Percentiles rank a stretch among this genome's conserved stretches.
Evolutionary conservation across 2,113 vertebrate genomes (phyloP).

Genomic region (Grallaria varia): DNA sequence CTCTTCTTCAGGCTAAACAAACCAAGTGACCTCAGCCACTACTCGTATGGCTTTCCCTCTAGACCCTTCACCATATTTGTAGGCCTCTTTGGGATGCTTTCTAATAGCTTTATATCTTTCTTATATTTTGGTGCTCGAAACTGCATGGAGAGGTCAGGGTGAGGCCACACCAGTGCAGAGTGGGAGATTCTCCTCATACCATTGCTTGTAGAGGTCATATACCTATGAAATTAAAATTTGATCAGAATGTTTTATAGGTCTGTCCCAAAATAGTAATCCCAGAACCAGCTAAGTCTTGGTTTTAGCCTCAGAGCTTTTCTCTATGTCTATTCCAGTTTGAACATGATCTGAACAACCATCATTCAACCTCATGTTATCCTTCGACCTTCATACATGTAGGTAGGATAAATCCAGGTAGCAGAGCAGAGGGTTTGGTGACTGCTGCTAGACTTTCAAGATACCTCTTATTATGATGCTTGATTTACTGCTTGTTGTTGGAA

Average conservation of each 20-base stretch:
- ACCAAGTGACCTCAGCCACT: neutral
- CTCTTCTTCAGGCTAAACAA: neutral
- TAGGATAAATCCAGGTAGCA: neutral
- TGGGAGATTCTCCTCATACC: neutral
- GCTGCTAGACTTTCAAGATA: neutral
- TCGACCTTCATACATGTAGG: neutral
- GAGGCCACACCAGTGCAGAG: neutral
- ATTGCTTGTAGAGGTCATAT: neutral
- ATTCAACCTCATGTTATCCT: neutral
- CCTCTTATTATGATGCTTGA: conserved; percentile 31
- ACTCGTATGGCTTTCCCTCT: neutral
- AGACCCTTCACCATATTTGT: neutral
- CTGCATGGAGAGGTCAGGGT: neutral
- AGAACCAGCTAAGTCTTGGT: neutral
- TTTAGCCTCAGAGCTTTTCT: neutral
- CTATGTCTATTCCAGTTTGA: neutral
- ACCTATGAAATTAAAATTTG: neutral
- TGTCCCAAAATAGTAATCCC: neutral
- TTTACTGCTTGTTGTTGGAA: conserved; percentile 43
- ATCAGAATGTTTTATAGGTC: neutral
- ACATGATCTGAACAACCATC: neutral
- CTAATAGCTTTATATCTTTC: neutral
- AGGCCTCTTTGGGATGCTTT: neutral
- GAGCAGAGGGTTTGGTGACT: neutral
- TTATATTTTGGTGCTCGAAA: neutral